Base-by-base conservation (phyloP, 2,113 vertebrate species). In the Cichladusa arquata region DNA sequence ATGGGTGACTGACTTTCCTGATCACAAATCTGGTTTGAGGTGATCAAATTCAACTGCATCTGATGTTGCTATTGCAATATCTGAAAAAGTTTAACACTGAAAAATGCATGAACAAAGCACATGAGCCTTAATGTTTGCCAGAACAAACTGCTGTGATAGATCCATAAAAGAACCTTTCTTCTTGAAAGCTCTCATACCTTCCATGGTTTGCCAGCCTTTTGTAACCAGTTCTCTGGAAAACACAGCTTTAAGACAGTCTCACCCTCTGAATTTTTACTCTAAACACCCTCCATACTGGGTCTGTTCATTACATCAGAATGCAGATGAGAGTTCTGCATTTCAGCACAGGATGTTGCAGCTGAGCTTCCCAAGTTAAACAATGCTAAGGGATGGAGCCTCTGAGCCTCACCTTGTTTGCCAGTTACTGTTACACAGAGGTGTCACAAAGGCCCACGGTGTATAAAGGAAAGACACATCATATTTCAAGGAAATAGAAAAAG, bases 261-360 rank as follows among this genome's bases (percentile, higher is more conserved):
- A 40, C n/a, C 17, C 73, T 45, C 57, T 78, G 51, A 71, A 64
- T 69, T 91, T 92, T 80, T 54, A 82, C 94, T 81, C 84, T 50
- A 14, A 87, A 45, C 81, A 77, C 28, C 44, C 42, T 69, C 50
- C 22, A 12, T 24, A 10, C n/a, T 0, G 0, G 76, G 57, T 42
- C 51, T 76, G 73, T 53, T 92, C 67, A 23, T 82, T 23, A 34
- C 65, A 82, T 57, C 45, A 69, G 94, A 92, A 79, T 85, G 71
- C 83, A 94, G 91, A 58, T 47, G 57, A 87, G 61, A 34, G 26
- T 79, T 93, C n/a, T 79, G 83, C 57, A 42, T 92, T 94, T 92
- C 89, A 65, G 61, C 70, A 51, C 70, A 90, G 74, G 81, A 69
- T 65, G 81, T 48, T 85, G 87, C 81, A 91, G 86, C 84, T 85